These are phyloP conservation scores for Montipora sp. DNA, from an alignment of 64 coral and sea anemone species.

Conservation along the genomic window DNA sequence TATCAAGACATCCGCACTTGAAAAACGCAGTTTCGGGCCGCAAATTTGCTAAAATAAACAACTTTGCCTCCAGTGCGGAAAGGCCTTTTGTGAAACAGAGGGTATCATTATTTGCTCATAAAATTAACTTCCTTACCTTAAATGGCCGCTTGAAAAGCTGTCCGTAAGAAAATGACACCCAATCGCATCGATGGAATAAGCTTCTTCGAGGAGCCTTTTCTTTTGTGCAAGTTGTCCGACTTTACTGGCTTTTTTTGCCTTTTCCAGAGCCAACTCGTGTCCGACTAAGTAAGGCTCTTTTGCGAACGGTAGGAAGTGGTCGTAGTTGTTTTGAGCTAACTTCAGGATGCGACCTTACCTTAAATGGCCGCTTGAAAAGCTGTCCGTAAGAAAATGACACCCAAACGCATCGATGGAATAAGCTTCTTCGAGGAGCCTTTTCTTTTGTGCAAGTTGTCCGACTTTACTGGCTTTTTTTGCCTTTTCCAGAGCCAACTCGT, in stretches of 20 bases:
- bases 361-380: slow-evolving; percentile 72
- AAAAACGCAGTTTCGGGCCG: no score
- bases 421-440: slow-evolving; percentile 36
- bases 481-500: slow-evolving; percentile 58
- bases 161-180: slow-evolving; percentile 77
- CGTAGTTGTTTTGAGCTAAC: slow-evolving; percentile 61
- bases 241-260: slow-evolving; percentile 44
- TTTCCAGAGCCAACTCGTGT: slow-evolving; percentile 53
- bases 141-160: slow-evolving; percentile 71
- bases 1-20: no score
- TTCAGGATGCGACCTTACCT: slow-evolving; percentile 29
- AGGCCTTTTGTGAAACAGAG: neutral
- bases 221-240: neutral
- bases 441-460: neutral
- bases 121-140: slow-evolving; percentile 36
- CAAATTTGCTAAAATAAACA: neutral
- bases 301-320: slow-evolving; percentile 62
- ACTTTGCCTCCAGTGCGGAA: neutral
- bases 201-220: slow-evolving; percentile 38
- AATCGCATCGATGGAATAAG: slow-evolving; percentile 67
- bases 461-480: slow-evolving; percentile 33
- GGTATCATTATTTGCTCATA: neutral
- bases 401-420: slow-evolving; percentile 70
- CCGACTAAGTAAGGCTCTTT: slow-evolving; percentile 30
- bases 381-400: slow-evolving; percentile 77